Evolutionary conservation across 2,797 vertebrate genomes (phyloP), one percentile per base, ranked within the genome.

Genomic region (Eidolon dupreanum): DNA sequence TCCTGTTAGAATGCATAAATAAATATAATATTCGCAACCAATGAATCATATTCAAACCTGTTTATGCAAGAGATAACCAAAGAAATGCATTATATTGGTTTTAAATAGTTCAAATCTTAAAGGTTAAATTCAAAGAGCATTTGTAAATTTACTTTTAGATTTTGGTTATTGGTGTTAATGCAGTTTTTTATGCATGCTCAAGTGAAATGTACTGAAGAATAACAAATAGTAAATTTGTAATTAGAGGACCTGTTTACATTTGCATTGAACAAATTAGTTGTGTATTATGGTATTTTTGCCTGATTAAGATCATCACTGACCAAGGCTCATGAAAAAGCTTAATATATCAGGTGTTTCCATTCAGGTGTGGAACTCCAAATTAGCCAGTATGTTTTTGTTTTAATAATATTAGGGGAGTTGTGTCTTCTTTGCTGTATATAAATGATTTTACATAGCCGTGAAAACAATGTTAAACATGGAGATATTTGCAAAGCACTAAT

Each of bases 141-240:
- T 85, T 59, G 19, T 85, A 68, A 68, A 61, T 86, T 66, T 75
- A 36, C n/a, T 86, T 79, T 93, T 93, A n/a, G 19, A 63, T 75
- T 90, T 90, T 95, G 68, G 81, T 66, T 68, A 22, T 61, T 61
- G 84, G 26, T 81, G 15, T 38, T 79, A 61, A 75, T 38, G 31
- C 53, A 70, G 0, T 75, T 96, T 59, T 75, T 78, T 87, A 33
- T 87, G 33, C 33, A n/a, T 75, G 36, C 26, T 36, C 26, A 53
- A 68, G 41, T 63, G 43, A 55, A 78, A 84, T 65, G 53, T 84
- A 13, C 26, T n/a, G 66, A 89, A 65, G 46, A 49, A 49, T 49
- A 66, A 49, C 13, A 95, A 73, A 36, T 41, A 57, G 28, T 79
- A 78, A 79, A 74, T 49, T 90, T 74, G 20, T 55, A 81, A 84